phyloP scores from a whole-genome alignment of 2,888 invertebrate genomes.

The Habrosyne pyritoides region DNA sequence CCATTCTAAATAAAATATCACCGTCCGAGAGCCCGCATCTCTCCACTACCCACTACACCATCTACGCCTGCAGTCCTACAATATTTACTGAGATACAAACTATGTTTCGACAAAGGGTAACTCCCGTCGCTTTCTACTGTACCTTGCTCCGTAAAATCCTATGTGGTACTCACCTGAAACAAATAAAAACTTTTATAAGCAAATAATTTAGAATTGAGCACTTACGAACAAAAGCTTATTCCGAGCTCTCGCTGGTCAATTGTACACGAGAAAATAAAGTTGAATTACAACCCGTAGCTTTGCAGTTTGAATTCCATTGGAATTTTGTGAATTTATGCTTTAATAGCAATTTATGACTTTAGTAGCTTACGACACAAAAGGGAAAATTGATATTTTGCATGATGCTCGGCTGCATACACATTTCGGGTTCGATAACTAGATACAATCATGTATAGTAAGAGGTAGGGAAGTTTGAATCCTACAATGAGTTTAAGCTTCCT shows the following conservation, averaged over 20 bases:
- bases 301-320: background rate
- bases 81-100: constrained; percentile 25
- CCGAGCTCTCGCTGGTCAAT: background rate
- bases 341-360: background rate
- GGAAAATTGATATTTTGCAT: background rate
- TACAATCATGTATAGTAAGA: no score
- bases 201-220: background rate
- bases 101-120: background rate
- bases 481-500: no score
- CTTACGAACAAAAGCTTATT: background rate
- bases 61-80: constrained; percentile 23
- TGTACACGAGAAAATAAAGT: background rate
- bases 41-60: constrained; percentile 19
- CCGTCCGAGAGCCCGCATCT: constrained; percentile 18
- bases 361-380: background rate
- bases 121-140: background rate
- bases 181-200: background rate
- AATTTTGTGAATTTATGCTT: background rate
- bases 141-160: background rate
- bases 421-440: background rate
- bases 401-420: background rate
- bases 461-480: no score
- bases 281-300: background rate
- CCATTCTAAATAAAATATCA: constrained; percentile 51
- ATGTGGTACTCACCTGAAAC: constrained; percentile 1